phyloP scores from a whole-genome alignment of 2,113 vertebrate genomes.

The Saguinus imperator region DNA sequence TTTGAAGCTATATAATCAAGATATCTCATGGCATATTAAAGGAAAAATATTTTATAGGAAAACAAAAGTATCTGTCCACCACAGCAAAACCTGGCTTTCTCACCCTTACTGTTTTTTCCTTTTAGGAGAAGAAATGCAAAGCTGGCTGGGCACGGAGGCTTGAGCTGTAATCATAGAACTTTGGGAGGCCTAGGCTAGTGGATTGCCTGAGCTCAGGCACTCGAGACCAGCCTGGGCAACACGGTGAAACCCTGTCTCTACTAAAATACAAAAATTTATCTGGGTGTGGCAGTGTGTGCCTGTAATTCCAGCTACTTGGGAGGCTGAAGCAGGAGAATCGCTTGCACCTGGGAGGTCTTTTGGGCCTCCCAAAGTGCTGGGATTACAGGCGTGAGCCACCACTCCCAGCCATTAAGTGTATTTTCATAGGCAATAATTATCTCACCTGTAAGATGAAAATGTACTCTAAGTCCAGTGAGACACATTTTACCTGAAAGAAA shows the following conservation, averaged over 20 bases:
- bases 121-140: slow-evolving; percentile 22
- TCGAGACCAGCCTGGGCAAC: too few relatives aligned
- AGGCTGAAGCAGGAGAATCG: too few relatives aligned
- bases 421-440: neutral
- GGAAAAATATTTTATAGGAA: neutral
- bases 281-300: rapidly evolving
- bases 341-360: too few relatives aligned
- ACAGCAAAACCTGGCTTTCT: neutral
- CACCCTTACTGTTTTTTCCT: neutral
- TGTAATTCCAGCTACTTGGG: too few relatives aligned
- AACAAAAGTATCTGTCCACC: neutral
- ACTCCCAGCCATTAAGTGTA: neutral
- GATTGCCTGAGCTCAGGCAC: too few relatives aligned
- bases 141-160: neutral
- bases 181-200: too few relatives aligned
- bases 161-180: too few relatives aligned
- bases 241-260: too few relatives aligned
- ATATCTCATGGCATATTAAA: slow-evolving; percentile 61
- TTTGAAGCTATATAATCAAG: slow-evolving; percentile 52
- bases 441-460: neutral
- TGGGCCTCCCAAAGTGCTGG: too few relatives aligned
- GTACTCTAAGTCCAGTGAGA: neutral
- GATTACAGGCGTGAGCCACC: too few relatives aligned
- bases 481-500: neutral
- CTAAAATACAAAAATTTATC: too few relatives aligned